phyloP scores from a whole-genome alignment of 2,113 vertebrate species.

The Stercorarius parasiticus region DNA sequence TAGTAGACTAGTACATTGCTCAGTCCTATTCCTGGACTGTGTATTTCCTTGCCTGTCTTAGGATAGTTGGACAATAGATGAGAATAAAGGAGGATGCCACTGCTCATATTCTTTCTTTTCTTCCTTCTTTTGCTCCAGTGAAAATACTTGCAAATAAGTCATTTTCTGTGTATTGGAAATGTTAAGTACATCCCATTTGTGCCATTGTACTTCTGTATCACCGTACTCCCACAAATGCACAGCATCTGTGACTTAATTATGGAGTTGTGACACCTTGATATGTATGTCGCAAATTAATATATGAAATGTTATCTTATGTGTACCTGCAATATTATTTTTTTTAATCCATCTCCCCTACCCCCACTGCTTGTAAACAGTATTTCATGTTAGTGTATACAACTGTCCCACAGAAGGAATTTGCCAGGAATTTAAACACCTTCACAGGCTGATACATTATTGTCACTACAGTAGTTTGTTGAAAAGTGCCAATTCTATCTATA shows the following conservation, averaged over 20 bases:
- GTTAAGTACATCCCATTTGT: neutral
- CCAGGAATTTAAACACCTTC: neutral
- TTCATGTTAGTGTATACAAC: neutral
- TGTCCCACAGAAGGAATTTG: neutral
- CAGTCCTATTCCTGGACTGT: neutral
- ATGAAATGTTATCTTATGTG: neutral
- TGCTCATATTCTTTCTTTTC: neutral
- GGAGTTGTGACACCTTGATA: neutral
- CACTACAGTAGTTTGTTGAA: neutral
- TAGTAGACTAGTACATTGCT: neutral
- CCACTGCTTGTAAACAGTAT: neutral
- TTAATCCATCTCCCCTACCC: neutral
- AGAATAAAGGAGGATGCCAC: neutral
- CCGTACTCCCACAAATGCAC: neutral
- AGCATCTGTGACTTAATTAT: slow-evolving; percentile 69
- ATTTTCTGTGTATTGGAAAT: neutral
- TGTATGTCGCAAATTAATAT: neutral
- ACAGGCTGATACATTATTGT: neutral
- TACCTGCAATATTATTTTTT: neutral
- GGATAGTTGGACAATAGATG: neutral
- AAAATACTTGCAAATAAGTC: neutral
- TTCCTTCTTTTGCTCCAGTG: neutral
- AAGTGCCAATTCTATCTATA: neutral
- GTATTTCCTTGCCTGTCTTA: neutral
- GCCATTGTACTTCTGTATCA: neutral